Evolutionary conservation across 2,113 vertebrate genomes (phyloP).

Genomic region (Ophiodon elongatus): DNA sequence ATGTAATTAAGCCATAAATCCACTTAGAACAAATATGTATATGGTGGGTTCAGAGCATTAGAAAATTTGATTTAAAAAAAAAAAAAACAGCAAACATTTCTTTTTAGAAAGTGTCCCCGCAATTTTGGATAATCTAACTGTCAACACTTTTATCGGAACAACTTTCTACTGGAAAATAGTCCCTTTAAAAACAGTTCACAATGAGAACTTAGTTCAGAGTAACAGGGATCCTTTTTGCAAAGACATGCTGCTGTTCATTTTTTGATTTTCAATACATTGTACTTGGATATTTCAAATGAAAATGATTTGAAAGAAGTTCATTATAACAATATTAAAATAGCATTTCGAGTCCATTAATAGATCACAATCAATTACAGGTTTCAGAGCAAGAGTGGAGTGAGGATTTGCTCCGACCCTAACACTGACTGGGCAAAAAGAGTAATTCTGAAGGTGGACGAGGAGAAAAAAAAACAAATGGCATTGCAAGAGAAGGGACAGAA

Average conservation of each 20-base stretch:
- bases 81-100: neutral
- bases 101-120: neutral
- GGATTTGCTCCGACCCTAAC: constrained; percentile 61
- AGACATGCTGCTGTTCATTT: neutral
- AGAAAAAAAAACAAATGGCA: neutral
- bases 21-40: neutral
- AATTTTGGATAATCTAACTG: neutral
- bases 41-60: neutral
- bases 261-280: neutral
- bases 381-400: accelerated
- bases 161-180: neutral
- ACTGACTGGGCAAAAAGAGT: neutral
- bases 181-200: neutral
- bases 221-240: neutral
- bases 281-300: neutral
- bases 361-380: constrained; percentile 60
- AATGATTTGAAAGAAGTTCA: neutral
- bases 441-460: constrained; percentile 44
- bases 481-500: neutral
- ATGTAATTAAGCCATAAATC: neutral
- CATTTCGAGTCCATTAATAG: constrained; percentile 1
- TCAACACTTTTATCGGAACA: neutral
- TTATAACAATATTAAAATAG: neutral
- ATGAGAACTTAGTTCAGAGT: neutral
- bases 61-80: neutral